A percentile compares a stretch with the other conserved stretches of the same genome.
These are phyloP conservation scores for Cotesia chilonis DNA, from an alignment of 1,140 invertebrate species.

Conservation along the genomic window DNA sequence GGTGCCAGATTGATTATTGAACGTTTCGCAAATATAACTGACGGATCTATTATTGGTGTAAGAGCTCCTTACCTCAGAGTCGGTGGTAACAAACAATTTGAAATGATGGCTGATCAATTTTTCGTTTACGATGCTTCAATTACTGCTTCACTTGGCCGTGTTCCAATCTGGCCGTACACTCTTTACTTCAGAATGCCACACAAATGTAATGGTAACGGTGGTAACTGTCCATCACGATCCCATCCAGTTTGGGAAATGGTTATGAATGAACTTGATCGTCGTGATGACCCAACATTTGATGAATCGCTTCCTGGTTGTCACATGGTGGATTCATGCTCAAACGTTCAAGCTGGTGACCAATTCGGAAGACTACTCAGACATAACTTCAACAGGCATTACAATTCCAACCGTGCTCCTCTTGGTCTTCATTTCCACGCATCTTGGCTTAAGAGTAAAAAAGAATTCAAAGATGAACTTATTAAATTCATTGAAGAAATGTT, in stretches of 20 bases:
- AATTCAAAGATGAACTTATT: conserved; percentile 90
- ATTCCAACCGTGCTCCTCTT: conserved; percentile 90
- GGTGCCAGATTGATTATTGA: conserved; percentile 88
- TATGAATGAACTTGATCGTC: conserved; percentile 92
- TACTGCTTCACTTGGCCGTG: conserved; percentile 85
- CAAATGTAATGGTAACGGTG: conserved; percentile 91
- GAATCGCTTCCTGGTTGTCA: conserved; percentile 91
- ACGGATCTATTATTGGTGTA: conserved; percentile 87
- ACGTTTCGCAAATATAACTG: conserved; percentile 90
- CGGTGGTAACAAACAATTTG: conserved; percentile 94
- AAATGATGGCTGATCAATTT: conserved; percentile 95
- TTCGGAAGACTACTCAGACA: conserved; percentile 87
- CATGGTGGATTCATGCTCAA: conserved; percentile 93
- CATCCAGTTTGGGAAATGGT: conserved; percentile 96
- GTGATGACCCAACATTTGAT: conserved; percentile 90
- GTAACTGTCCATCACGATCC: conserved; percentile 89
- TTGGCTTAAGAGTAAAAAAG: conserved; percentile 93
- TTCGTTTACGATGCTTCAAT: conserved; percentile 95
- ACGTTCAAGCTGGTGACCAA: conserved; percentile 88
- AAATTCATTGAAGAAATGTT: conserved; percentile 95
- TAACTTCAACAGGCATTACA: conserved; percentile 94
- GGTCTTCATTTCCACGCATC: conserved; percentile 95
- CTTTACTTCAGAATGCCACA: conserved; percentile 95
- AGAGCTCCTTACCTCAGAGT: conserved; percentile 89
- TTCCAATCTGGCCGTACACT: conserved; percentile 95